These are phyloP conservation scores for Pseudomyrmex pallidus DNA, from an alignment of 1,140 invertebrate species.

Conservation along the genomic window DNA sequence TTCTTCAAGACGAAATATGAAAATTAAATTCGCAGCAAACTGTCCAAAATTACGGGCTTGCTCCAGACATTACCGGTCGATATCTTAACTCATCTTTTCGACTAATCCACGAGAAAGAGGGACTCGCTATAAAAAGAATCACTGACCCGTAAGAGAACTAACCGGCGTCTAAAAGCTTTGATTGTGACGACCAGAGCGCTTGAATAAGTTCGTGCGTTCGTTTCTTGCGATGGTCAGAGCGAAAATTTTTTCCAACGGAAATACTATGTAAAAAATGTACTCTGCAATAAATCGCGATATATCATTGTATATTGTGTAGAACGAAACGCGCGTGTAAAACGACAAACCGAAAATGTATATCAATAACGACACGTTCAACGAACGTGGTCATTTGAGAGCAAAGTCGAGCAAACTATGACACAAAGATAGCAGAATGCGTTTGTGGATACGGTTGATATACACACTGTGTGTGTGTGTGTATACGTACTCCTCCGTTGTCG, in stretches of 20 bases:
- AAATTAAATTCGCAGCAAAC: neutral
- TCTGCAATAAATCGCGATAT: no score
- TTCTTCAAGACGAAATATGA: no score
- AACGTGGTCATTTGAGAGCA: constrained; percentile 30
- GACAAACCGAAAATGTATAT: neutral
- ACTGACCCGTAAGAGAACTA: constrained; percentile 57
- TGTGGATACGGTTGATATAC: constrained; percentile 30
- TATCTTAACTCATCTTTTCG: constrained; percentile 28
- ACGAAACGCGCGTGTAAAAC: no score
- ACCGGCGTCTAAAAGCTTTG: constrained; percentile 58
- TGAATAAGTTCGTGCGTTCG: neutral
- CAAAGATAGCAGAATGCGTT: constrained; percentile 21
- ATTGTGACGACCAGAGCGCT: constrained; percentile 43
- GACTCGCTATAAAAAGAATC: constrained; percentile 54
- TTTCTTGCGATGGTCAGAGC: neutral
- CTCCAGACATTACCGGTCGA: constrained; percentile 29
- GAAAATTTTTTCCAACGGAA: neutral
- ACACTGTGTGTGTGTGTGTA: constrained; percentile 4
- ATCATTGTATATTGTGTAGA: no score
- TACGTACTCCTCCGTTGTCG: constrained; percentile 25
- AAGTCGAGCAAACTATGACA: neutral
- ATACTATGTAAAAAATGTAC: neutral
- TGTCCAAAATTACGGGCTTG: constrained; percentile 41
- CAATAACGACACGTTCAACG: neutral
- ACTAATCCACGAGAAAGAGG: neutral